Conservation (phyloP, 2,888 invertebrate species). For the Tenthredo livida region DNA sequence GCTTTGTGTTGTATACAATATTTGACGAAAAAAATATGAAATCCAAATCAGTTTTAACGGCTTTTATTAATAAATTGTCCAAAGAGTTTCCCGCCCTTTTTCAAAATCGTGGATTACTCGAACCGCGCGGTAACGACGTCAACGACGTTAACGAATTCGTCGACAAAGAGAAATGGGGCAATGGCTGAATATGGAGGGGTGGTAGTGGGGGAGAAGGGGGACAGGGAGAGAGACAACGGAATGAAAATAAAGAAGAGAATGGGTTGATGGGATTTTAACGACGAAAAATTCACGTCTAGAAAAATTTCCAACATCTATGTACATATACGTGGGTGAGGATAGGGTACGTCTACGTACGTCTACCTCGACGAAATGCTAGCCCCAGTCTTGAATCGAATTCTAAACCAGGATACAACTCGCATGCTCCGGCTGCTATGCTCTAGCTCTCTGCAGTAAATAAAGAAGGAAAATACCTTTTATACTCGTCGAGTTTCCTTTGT, state of each 20-base stretch:
- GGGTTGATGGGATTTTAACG: constrained; percentile 51
- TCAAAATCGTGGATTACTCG: neutral
- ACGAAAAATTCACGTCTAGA: constrained; percentile 25
- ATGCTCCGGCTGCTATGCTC: neutral
- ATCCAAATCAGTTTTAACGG: too few relatives aligned
- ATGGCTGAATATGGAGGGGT: neutral
- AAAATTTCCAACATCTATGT: constrained; percentile 13
- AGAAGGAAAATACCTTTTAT: constrained; percentile 15
- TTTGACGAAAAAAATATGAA: too few relatives aligned
- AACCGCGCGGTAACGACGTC: constrained; percentile 34
- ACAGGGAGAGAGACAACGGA: neutral
- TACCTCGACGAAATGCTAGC: neutral
- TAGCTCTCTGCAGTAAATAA: neutral
- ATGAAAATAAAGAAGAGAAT: constrained; percentile 37
- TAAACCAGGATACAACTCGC: constrained; percentile 23
- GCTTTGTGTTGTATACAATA: too few relatives aligned
- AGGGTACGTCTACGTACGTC: neutral
- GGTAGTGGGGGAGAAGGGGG: neutral
- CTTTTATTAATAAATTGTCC: neutral
- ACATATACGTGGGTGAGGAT: neutral
- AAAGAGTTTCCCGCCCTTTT: neutral
- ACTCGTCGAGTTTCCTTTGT: constrained; percentile 34
- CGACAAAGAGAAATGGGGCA: constrained; percentile 33
- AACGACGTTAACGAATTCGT: constrained; percentile 47
- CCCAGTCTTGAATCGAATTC: constrained; percentile 13